A percentile compares a stretch with the other conserved stretches of the same genome.
These are phyloP conservation scores for Amazona guildingii DNA, from an alignment of 2,113 vertebrate species.

Conservation along the genomic window DNA sequence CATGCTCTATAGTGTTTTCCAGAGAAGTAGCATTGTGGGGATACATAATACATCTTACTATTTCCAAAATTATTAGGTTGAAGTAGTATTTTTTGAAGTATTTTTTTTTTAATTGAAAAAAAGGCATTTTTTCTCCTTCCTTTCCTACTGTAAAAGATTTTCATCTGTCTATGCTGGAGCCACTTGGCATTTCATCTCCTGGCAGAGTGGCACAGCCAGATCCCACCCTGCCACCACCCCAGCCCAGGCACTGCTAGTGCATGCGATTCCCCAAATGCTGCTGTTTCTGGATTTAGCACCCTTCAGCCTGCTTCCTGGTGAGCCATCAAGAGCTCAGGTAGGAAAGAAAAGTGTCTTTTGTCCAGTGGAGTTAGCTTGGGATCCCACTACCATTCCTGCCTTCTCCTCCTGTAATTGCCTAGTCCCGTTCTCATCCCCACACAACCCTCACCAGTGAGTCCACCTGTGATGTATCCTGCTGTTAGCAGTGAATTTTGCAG, in stretches of 20 bases:
- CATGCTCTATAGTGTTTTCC: neutral
- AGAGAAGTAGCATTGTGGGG: neutral
- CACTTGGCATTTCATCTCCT: neutral
- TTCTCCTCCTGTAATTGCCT: neutral
- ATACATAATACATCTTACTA: neutral
- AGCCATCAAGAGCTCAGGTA: neutral
- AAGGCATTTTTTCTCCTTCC: neutral
- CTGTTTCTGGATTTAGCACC: neutral
- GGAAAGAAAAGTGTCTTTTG: neutral
- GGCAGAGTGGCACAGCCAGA: neutral
- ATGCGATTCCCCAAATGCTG: accelerated
- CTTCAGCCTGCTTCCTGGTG: neutral
- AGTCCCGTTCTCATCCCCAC: neutral
- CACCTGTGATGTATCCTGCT: neutral
- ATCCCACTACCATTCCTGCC: neutral
- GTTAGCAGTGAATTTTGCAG: neutral
- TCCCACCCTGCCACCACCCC: neutral
- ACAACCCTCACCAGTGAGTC: neutral
- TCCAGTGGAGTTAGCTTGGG: neutral
- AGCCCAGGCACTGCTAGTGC: neutral
- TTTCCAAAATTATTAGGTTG: neutral
- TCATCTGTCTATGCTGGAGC: neutral
- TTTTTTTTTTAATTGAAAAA: neutral
- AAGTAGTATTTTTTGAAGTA: neutral
- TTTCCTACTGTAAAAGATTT: neutral